Base-by-base conservation (phyloP, 2,113 vertebrate species). In the Lepus timidus region DNA sequence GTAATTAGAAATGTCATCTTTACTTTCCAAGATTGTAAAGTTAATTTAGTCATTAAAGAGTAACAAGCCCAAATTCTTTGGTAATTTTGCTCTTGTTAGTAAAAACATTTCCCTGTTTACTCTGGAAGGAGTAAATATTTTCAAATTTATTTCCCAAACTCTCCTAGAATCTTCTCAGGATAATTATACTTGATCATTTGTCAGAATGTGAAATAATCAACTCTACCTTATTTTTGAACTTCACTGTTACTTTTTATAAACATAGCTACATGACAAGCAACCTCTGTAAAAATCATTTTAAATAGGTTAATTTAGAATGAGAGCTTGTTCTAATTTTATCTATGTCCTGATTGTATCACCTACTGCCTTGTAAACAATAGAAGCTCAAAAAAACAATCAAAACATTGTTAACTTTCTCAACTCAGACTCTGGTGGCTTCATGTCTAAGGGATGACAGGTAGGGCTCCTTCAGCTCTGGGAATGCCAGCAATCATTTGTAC, bases 1-100 rank as follows among this genome's bases (percentile, higher is more conserved):
- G 23, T 91, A 81, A 85, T 71, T 82, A 91, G 62, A 80, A 87
- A 85, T 67, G 22, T 88, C 36, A 82, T 3, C 73, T 96, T 70
- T 39, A 88, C 31, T 91, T 95, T 88, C 31, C 27, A 71, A 88
- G 91, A 39, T 23, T 27, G 6, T 85, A 36, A 90, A 55, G 62
- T 80, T 80, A 88, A 75, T 88, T 84, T 74, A 81, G 25, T 78
- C 76, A 93, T 82, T 85, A 76, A 58, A 71, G 31, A 70, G 4
- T 75, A 81, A 64, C 31, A 82, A 93, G 29, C 33, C 19, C 71
- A 86, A 65, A 58, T 82, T 83, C 39, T 75, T 91, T 44, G 65
- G 55, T 74, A 68, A 80, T 51, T 75, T 88, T 83, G 16, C 33
- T 87, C 17, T 79, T 64, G 51, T 68, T 64, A 39, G 22, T 92